phyloP scores from a whole-genome alignment of 2,113 vertebrate genomes.

The Toxotes chatareus region DNA sequence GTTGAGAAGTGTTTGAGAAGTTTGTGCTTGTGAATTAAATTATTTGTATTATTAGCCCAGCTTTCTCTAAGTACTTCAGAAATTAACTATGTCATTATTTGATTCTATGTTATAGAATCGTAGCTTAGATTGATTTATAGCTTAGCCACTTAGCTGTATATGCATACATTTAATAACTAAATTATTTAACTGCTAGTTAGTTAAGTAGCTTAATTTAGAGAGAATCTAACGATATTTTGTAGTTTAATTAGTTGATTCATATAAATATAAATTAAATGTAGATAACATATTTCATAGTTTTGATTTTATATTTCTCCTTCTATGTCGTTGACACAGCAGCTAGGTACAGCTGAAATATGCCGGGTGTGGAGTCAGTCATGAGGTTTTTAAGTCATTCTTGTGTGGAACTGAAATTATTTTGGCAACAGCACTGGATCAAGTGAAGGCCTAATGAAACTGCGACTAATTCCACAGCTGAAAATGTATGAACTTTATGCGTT shows the following conservation, averaged over 20 bases:
- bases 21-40: neutral
- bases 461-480: neutral
- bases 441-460: neutral
- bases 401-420: neutral
- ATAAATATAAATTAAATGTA: neutral
- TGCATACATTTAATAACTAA: neutral
- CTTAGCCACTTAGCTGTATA: too few relatives aligned
- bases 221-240: neutral
- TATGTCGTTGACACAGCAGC: neutral
- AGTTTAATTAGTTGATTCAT: neutral
- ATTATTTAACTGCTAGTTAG: neutral
- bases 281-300: neutral
- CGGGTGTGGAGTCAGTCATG: neutral
- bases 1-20: rapidly evolving
- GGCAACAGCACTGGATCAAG: too few relatives aligned
- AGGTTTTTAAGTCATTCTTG: neutral
- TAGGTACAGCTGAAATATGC: too few relatives aligned
- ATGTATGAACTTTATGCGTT: too few relatives aligned
- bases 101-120: neutral
- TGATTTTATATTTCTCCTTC: neutral
- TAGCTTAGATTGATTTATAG: too few relatives aligned
- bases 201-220: neutral
- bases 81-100: neutral
- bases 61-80: neutral
- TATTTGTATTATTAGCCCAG: neutral